phyloP scores from a whole-genome alignment of 2,888 invertebrate genomes.

The Trimorus sp. region DNA sequence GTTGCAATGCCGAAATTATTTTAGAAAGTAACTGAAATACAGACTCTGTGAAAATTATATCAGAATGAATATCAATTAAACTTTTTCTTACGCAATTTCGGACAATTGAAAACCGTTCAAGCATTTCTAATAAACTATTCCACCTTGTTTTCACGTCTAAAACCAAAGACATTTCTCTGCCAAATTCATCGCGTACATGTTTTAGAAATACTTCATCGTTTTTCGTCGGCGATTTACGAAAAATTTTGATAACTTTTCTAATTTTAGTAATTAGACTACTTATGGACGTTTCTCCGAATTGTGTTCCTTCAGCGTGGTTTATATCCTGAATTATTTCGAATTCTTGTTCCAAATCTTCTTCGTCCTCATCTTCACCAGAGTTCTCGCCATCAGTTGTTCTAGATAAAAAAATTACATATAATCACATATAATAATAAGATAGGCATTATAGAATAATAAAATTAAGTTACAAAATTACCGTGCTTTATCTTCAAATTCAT shows the following conservation, averaged over 20 bases:
- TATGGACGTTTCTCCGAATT: background rate
- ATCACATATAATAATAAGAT: background rate
- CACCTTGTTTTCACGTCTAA: conserved; percentile 27
- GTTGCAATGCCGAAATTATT: conserved; percentile 6
- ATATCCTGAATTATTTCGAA: conserved; percentile 4
- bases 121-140: conserved; percentile 24
- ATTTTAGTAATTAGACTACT: conserved; percentile 25
- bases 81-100: conserved; percentile 29
- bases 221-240: conserved; percentile 24
- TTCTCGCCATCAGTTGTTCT: conserved; percentile 14
- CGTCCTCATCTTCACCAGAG: conserved; percentile 1
- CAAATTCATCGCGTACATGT: conserved; percentile 12
- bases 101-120: conserved; percentile 10
- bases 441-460: conserved; percentile 6
- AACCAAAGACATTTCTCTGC: conserved; percentile 7
- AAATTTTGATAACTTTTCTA: conserved; percentile 29
- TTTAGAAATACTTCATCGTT: conserved; percentile 17
- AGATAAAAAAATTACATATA: background rate
- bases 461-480: conserved; percentile 4
- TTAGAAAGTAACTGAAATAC: background rate
- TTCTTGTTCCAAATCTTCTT: conserved; percentile 13
- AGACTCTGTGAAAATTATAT: conserved; percentile 5
- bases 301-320: background rate
- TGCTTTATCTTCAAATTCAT: conserved; percentile 1
- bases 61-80: conserved; percentile 19